Evolutionary conservation across 2,113 vertebrate genomes (phyloP).

Genomic region (Chaenogobius annularis): DNA sequence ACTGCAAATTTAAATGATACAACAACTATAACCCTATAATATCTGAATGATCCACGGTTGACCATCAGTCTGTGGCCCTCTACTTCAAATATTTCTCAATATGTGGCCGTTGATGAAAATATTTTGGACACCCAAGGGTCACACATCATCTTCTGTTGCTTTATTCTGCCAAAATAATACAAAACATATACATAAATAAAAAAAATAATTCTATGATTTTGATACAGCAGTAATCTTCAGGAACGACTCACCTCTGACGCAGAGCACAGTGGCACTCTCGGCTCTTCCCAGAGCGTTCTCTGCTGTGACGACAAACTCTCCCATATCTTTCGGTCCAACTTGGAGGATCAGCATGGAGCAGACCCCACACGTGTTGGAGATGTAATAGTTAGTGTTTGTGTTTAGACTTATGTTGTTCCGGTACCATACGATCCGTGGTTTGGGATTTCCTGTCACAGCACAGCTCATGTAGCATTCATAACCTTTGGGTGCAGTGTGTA

Average conservation of each 20-base stretch:
- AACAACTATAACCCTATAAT: too few species aligned
- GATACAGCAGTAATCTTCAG: not conserved
- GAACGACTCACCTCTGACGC: slow-evolving; percentile 77
- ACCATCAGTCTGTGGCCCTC: too few species aligned
- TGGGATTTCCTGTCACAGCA: slow-evolving; percentile 81
- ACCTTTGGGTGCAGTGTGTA: slow-evolving; percentile 79
- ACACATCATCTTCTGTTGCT: slow-evolving; percentile 11
- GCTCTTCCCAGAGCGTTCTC: slow-evolving; percentile 79
- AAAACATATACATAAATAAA: not conserved
- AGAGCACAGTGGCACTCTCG: slow-evolving; percentile 77
- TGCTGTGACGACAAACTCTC: slow-evolving; percentile 79
- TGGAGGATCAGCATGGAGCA: slow-evolving; percentile 83
- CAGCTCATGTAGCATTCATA: slow-evolving; percentile 88
- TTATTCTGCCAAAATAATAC: slow-evolving; percentile 63
- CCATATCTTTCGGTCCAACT: slow-evolving; percentile 77
- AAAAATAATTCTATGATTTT: not conserved
- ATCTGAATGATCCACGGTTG: too few species aligned
- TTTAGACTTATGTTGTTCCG: slow-evolving; percentile 78
- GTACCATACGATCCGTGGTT: slow-evolving; percentile 84
- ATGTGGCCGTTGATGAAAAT: too few species aligned
- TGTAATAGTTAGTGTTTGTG: slow-evolving; percentile 71
- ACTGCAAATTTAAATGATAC: too few species aligned
- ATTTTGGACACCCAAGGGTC: not conserved
- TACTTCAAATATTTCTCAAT: too few species aligned
- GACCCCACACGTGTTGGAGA: slow-evolving; percentile 82